phyloP scores from a whole-genome alignment of 2,113 vertebrate species.

The Sebastes schlegelii region DNA sequence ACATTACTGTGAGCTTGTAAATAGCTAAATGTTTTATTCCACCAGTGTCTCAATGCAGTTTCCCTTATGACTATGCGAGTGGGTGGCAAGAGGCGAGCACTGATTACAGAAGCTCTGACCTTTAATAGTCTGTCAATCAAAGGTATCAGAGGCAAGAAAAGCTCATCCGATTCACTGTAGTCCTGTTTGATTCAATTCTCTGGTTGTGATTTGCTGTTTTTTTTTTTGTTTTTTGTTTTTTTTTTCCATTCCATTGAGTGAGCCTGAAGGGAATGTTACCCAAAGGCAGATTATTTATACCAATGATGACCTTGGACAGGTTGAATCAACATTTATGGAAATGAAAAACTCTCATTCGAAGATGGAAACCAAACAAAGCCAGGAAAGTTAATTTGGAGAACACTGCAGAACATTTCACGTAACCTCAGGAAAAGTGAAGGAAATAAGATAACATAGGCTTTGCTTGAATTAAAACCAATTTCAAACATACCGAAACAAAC shows the following conservation, averaged over 20 bases:
- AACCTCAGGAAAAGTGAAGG: background rate
- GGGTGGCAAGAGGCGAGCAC: constrained; percentile 21
- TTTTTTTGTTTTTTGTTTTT: background rate
- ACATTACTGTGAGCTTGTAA: constrained; percentile 57
- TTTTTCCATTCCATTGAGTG: constrained; percentile 11
- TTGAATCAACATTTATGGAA: background rate
- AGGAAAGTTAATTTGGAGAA: background rate
- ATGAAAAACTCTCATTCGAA: background rate
- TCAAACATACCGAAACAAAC: background rate
- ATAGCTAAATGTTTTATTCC: constrained; percentile 41
- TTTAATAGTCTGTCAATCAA: constrained; percentile 63
- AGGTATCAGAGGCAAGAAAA: constrained; percentile 11
- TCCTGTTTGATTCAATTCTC: constrained; percentile 33
- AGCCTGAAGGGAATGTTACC: background rate
- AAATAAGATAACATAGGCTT: background rate
- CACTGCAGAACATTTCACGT: background rate
- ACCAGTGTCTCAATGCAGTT: background rate
- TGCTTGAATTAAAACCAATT: background rate
- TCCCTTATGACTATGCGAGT: constrained; percentile 35
- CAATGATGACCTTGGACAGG: background rate
- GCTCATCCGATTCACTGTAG: background rate
- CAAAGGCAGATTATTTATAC: background rate
- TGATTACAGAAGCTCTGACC: constrained; percentile 62
- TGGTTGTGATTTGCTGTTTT: background rate
- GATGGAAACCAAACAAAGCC: background rate